Conservation (phyloP, 1,140 invertebrate species). For the Diplogasteroides magnus region DNA sequence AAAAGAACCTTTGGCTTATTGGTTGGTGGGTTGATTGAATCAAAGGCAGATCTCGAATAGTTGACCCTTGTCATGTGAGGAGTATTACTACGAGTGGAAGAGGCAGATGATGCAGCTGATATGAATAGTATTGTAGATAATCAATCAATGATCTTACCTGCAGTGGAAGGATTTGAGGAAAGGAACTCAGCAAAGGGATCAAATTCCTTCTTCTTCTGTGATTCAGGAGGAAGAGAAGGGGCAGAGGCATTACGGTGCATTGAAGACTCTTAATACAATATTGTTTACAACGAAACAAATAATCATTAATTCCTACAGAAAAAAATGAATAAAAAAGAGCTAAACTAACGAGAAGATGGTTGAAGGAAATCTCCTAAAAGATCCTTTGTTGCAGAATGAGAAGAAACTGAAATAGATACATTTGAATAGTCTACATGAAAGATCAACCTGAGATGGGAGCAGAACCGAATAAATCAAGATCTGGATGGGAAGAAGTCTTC, state of each 20-base stretch:
- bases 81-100: conserved; percentile 30
- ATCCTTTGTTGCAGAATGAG: too few species aligned
- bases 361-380: too few species aligned
- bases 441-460: too few species aligned
- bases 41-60: conserved; percentile 37
- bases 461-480: too few species aligned
- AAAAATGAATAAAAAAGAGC: too few species aligned
- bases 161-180: conserved; percentile 9
- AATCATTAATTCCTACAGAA: too few species aligned
- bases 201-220: conserved; percentile 7
- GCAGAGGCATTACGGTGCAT: conserved; percentile 35
- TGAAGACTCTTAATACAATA: conserved; percentile 5
- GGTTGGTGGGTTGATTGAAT: conserved; percentile 24
- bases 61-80: conserved; percentile 25
- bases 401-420: too few species aligned
- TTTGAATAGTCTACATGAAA: too few species aligned
- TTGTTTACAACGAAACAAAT: too few species aligned
- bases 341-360: too few species aligned
- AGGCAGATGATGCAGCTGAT: conserved; percentile 17
- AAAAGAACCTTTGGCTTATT: conserved; percentile 29
- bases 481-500: too few species aligned
- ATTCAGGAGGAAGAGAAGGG: conserved; percentile 17
- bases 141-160: neutral
- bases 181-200: conserved; percentile 40
- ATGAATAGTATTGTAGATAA: conserved; percentile 2